phyloP scores from a whole-genome alignment of 2,888 invertebrate genomes.

The Lydus trimaculatus region DNA sequence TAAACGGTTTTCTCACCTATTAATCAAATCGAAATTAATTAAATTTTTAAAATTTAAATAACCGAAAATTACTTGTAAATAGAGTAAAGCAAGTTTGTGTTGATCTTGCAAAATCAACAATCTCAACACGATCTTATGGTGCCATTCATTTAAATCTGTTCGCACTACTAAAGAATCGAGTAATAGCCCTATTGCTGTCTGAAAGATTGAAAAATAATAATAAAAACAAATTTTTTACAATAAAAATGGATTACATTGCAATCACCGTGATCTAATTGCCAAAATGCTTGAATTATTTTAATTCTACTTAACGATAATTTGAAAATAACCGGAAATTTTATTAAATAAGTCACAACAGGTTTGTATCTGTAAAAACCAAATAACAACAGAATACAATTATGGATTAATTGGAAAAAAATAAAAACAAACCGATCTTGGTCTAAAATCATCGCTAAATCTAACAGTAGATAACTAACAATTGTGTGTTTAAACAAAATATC shows the following conservation, averaged over 20 bases:
- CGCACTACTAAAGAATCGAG: constrained; percentile 67
- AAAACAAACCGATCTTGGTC: constrained; percentile 62
- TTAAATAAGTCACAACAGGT: constrained; percentile 72
- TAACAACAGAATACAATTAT: no score
- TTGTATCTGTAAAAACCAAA: constrained; percentile 63
- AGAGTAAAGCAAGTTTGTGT: constrained; percentile 73
- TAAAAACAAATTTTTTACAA: constrained; percentile 5
- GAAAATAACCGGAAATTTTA: constrained; percentile 83
- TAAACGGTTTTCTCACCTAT: constrained; percentile 57
- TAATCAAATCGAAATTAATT: no score
- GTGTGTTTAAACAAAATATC: constrained; percentile 78
- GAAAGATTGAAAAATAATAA: constrained; percentile 36
- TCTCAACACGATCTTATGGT: constrained; percentile 74
- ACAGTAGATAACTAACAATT: constrained; percentile 79
- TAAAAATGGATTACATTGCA: constrained; percentile 68
- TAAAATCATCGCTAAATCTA: constrained; percentile 79
- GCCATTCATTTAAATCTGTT: constrained; percentile 71
- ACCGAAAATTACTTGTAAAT: constrained; percentile 69
- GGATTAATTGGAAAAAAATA: no score
- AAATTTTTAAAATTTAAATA: no score
- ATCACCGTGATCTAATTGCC: constrained; percentile 88
- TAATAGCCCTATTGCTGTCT: constrained; percentile 72
- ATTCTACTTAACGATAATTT: constrained; percentile 76
- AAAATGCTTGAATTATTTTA: constrained; percentile 85
- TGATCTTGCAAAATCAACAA: constrained; percentile 73